Percentiles rank a stretch among this genome's conserved stretches.
Conservation (phyloP, 1,140 invertebrate genomes). For the Calliopsis andreniformis region DNA sequence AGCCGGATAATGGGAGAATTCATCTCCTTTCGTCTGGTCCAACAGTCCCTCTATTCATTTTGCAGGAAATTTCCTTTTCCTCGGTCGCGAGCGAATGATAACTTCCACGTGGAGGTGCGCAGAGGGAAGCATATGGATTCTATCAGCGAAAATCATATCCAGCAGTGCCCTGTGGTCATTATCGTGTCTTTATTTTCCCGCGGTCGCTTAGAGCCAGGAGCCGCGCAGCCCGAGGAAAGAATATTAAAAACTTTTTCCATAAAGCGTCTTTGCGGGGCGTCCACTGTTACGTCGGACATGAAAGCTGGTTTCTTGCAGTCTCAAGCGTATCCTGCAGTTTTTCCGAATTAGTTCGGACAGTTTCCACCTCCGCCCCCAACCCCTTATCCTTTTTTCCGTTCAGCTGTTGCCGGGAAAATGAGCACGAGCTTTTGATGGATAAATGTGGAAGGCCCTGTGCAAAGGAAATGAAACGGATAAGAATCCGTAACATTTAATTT, state of each 20-base stretch:
- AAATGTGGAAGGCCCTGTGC: not conserved
- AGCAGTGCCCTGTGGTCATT: slow-evolving; percentile 63
- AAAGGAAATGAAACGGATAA: not conserved
- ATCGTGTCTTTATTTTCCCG: slow-evolving; percentile 50
- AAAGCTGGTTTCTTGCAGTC: slow-evolving; percentile 31
- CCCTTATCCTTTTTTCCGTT: not conserved
- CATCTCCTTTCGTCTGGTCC: not conserved
- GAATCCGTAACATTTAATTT: slow-evolving; percentile 7
- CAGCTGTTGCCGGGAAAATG: not conserved
- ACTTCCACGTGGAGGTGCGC: not conserved
- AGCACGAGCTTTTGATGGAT: not conserved
- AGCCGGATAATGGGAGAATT: slow-evolving; percentile 24
- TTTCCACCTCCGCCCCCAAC: slow-evolving; percentile 16
- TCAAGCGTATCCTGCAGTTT: slow-evolving; percentile 44
- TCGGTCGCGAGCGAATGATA: slow-evolving; percentile 34
- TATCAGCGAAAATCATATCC: slow-evolving; percentile 59
- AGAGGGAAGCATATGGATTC: slow-evolving; percentile 35
- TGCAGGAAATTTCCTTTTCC: slow-evolving; percentile 13
- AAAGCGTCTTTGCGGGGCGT: slow-evolving; percentile 52
- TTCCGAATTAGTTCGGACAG: slow-evolving; percentile 47
- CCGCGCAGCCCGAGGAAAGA: slow-evolving; percentile 6
- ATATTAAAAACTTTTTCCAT: slow-evolving; percentile 68
- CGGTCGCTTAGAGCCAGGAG: not conserved
- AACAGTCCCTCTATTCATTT: not conserved
- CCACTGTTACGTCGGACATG: slow-evolving; percentile 31